Evolutionary conservation across 2,888 invertebrate genomes (phyloP).

Genomic region (Globia sparganii): DNA sequence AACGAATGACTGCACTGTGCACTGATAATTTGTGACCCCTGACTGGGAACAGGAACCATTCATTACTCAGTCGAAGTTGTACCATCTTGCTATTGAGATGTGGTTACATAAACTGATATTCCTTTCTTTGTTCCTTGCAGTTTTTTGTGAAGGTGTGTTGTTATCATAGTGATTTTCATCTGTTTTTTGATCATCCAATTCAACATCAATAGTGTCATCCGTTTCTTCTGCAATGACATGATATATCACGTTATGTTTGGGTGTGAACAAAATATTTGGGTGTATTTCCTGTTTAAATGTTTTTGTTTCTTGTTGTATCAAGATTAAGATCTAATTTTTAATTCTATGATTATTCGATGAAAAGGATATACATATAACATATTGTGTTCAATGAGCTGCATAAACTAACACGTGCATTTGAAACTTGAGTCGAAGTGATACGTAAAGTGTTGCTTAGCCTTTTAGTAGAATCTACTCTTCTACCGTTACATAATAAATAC

Average conservation of each 20-base stretch:
- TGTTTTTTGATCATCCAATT: background rate
- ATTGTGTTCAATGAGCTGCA: conserved; percentile 1
- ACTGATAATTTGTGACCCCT: conserved; percentile 74
- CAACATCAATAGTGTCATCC: background rate
- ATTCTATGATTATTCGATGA: background rate
- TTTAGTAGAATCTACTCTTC: conserved; percentile 12
- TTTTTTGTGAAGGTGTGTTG: conserved; percentile 60
- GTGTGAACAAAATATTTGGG: conserved; percentile 13
- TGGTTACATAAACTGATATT: conserved; percentile 59
- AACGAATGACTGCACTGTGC: conserved; percentile 60
- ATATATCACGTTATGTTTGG: background rate
- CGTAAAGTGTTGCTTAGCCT: conserved; percentile 1
- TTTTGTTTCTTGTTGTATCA: background rate
- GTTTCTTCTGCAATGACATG: background rate
- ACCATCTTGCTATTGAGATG: conserved; percentile 53
- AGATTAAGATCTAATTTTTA: background rate
- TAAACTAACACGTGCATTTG: conserved; percentile 56
- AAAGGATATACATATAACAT: background rate
- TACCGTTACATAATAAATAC: conserved; percentile 22
- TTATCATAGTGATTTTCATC: conserved; percentile 9
- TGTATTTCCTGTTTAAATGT: background rate
- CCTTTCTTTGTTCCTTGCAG: conserved; percentile 41
- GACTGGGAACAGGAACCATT: conserved; percentile 63
- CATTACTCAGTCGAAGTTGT: conserved; percentile 46
- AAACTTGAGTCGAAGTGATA: conserved; percentile 49